phyloP scores from a whole-genome alignment of 1,140 invertebrate genomes.

The Holotrichia oblita region DNA sequence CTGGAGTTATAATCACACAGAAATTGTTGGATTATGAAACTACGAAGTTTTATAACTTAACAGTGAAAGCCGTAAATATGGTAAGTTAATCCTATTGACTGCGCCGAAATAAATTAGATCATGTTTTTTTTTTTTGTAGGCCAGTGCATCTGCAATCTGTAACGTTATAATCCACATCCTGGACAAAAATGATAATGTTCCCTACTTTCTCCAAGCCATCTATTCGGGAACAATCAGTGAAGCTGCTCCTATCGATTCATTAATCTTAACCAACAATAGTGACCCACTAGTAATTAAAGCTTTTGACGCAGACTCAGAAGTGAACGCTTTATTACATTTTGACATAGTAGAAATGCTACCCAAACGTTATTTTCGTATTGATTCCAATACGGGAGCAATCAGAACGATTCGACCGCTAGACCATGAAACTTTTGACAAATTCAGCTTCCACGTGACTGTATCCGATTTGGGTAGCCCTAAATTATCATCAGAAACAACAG shows the following conservation, averaged over 20 bases:
- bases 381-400: conserved; percentile 89
- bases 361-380: conserved; percentile 83
- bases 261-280: conserved; percentile 74
- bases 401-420: conserved; percentile 80
- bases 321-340: conserved; percentile 85
- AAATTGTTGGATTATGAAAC: conserved; percentile 82
- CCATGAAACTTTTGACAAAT: conserved; percentile 74
- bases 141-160: conserved; percentile 72
- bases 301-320: conserved; percentile 80
- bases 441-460: conserved; percentile 67
- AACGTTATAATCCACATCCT: conserved; percentile 79
- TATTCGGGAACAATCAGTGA: conserved; percentile 80
- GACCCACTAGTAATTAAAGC: conserved; percentile 83
- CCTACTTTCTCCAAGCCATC: conserved; percentile 73
- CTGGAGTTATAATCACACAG: conserved; percentile 80
- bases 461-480: conserved; percentile 86
- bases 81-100: conserved; percentile 63
- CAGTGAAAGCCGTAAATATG: conserved; percentile 87
- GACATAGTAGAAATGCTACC: conserved; percentile 82
- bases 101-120: not conserved
- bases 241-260: conserved; percentile 73
- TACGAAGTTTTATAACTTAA: conserved; percentile 81
- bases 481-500: conserved; percentile 77
- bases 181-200: conserved; percentile 88
- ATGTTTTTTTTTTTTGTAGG: conserved; percentile 62